These are phyloP conservation scores for Colletes collaris DNA, from an alignment of 2,888 invertebrate genomes.

Conservation along the genomic window DNA sequence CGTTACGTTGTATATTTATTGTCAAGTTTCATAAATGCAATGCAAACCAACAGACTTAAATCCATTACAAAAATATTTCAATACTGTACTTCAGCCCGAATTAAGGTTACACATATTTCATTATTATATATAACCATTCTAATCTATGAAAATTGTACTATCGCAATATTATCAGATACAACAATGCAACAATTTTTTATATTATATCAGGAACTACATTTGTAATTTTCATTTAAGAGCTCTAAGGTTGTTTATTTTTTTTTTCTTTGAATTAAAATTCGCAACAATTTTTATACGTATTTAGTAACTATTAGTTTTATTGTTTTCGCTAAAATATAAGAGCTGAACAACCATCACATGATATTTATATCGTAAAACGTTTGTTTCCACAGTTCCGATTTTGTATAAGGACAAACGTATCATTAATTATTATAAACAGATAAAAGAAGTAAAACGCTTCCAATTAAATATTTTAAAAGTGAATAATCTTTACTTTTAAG, in stretches of 20 bases:
- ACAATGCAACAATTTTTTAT: slow-evolving; percentile 36
- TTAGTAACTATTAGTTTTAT: slow-evolving; percentile 19
- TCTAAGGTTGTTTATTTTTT: slow-evolving; percentile 2
- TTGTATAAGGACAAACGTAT: not conserved
- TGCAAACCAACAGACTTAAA: slow-evolving; percentile 47
- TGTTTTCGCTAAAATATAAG: slow-evolving; percentile 14
- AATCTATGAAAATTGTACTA: slow-evolving; percentile 41
- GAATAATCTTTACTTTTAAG: not conserved
- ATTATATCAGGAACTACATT: slow-evolving; percentile 38
- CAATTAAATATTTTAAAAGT: not conserved
- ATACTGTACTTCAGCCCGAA: slow-evolving; percentile 48
- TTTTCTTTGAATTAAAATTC: slow-evolving; percentile 7
- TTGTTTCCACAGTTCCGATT: slow-evolving; percentile 30
- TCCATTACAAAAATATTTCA: slow-evolving; percentile 62
- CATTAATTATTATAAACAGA: not conserved
- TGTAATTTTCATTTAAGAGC: slow-evolving; percentile 19
- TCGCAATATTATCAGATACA: slow-evolving; percentile 35
- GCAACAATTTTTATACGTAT: not conserved
- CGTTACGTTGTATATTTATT: slow-evolving; percentile 57
- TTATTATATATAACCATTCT: slow-evolving; percentile 25
- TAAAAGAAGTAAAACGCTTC: too few species aligned
- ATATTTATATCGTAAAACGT: slow-evolving; percentile 5
- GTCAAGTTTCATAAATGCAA: slow-evolving; percentile 67
- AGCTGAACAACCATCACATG: slow-evolving; percentile 43
- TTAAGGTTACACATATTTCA: slow-evolving; percentile 25